A percentile compares a stretch with the other conserved stretches of the same genome.
Evolutionary conservation across 1,140 invertebrate genomes (phyloP).

Genomic region (Sinella curviseta): DNA sequence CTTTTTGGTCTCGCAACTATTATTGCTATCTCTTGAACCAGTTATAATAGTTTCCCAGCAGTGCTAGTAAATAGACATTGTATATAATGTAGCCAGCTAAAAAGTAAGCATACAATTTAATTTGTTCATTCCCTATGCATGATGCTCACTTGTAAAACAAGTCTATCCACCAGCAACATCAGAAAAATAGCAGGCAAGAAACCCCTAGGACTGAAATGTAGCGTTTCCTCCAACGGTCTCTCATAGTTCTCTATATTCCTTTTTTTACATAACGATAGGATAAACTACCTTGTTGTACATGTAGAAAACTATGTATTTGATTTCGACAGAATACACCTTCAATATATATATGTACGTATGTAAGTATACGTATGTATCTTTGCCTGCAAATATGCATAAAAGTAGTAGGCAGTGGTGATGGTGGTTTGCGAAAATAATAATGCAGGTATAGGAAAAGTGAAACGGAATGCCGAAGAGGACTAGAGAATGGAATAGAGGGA

Average conservation of each 20-base stretch:
- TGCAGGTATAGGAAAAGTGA: too few relatives aligned
- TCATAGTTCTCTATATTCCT: too few relatives aligned
- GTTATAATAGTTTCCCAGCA: too few relatives aligned
- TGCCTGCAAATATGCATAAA: neutral
- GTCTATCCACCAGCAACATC: neutral
- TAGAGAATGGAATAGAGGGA: too few relatives aligned
- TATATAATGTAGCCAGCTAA: too few relatives aligned
- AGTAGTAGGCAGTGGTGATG: neutral
- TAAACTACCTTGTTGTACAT: too few relatives aligned
- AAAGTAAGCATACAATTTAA: neutral
- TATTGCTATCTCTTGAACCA: neutral
- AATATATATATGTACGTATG: neutral
- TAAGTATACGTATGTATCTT: neutral
- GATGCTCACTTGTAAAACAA: neutral
- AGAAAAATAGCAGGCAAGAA: neutral
- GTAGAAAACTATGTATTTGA: too few relatives aligned
- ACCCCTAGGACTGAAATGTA: conserved; percentile 6
- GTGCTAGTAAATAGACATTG: too few relatives aligned
- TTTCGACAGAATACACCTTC: neutral
- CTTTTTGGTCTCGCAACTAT: neutral
- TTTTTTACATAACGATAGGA: too few relatives aligned
- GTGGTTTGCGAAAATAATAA: neutral
- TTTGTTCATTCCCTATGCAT: neutral
- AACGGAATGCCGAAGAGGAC: too few relatives aligned
- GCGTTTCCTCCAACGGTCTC: neutral